Evolutionary conservation across 2,797 vertebrate genomes (phyloP).

Genomic region (Eidolon dupreanum): DNA sequence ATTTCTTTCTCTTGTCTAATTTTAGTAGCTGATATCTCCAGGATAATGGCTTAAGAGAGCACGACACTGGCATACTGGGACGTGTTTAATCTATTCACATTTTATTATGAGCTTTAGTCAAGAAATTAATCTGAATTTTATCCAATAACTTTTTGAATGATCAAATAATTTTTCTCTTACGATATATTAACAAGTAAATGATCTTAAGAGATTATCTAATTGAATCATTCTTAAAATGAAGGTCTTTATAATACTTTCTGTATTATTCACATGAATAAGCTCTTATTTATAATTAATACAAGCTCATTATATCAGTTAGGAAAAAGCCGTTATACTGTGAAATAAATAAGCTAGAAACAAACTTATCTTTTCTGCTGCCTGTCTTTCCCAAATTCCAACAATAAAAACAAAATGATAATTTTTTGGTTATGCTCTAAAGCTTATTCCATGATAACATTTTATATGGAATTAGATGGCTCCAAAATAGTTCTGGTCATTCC

Average conservation of each 20-base stretch:
- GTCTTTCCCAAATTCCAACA: neutral
- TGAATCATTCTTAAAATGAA: neutral
- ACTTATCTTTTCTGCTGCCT: neutral
- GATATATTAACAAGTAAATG: neutral
- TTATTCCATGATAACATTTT: neutral
- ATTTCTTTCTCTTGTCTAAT: neutral
- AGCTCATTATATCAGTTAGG: neutral
- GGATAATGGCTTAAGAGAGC: neutral
- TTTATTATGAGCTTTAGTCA: neutral
- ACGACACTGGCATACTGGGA: neutral
- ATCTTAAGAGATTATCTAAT: neutral
- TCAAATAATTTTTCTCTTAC: slow-evolving; percentile 32
- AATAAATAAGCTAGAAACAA: neutral
- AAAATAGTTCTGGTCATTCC: neutral
- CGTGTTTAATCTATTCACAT: neutral
- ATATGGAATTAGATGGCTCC: neutral
- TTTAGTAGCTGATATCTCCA: neutral
- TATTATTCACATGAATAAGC: neutral
- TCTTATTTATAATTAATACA: neutral
- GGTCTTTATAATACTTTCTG: neutral
- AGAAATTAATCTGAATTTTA: neutral
- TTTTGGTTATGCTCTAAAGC: neutral
- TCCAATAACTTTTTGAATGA: neutral
- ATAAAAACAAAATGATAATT: neutral
- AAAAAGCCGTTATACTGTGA: neutral